Conservation (phyloP, 2,113 vertebrate species). For the Pholis gunnellus region DNA sequence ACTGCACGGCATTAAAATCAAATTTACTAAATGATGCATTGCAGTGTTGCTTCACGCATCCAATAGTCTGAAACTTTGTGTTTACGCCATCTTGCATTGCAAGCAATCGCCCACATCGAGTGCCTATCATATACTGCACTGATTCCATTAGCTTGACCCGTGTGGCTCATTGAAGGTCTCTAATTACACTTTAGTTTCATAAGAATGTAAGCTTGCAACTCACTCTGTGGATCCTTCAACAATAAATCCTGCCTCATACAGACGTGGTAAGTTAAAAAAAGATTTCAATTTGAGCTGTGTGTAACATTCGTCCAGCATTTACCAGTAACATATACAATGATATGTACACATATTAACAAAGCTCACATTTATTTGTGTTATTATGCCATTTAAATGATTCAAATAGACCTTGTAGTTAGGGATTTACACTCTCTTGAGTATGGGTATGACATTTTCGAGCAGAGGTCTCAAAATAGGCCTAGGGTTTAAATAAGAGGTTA, state of each 20-base stretch:
- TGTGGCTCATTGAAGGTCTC: neutral
- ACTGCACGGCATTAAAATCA: neutral
- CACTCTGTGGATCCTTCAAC: neutral
- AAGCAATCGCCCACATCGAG: neutral
- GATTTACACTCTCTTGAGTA: too few relatives aligned
- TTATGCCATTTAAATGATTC: too few relatives aligned
- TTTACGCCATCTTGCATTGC: neutral
- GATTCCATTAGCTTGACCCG: slow-evolving; percentile 13
- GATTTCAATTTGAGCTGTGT: too few relatives aligned
- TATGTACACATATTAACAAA: too few relatives aligned
- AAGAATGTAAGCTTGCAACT: neutral
- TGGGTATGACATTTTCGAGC: too few relatives aligned
- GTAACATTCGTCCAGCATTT: too few relatives aligned
- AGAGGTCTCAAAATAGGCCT: too few relatives aligned
- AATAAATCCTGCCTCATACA: slow-evolving; percentile 21
- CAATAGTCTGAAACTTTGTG: neutral
- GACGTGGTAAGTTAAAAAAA: neutral
- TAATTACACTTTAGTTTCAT: slow-evolving; percentile 14
- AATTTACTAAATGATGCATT: neutral
- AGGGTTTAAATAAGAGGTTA: too few relatives aligned
- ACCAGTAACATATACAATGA: too few relatives aligned
- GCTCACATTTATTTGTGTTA: too few relatives aligned
- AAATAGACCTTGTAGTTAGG: too few relatives aligned
- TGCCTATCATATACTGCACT: neutral
- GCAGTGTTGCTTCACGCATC: neutral